Evolutionary conservation across 2,113 vertebrate genomes (phyloP).

Genomic region (Myrmecophaga tridactyla): DNA sequence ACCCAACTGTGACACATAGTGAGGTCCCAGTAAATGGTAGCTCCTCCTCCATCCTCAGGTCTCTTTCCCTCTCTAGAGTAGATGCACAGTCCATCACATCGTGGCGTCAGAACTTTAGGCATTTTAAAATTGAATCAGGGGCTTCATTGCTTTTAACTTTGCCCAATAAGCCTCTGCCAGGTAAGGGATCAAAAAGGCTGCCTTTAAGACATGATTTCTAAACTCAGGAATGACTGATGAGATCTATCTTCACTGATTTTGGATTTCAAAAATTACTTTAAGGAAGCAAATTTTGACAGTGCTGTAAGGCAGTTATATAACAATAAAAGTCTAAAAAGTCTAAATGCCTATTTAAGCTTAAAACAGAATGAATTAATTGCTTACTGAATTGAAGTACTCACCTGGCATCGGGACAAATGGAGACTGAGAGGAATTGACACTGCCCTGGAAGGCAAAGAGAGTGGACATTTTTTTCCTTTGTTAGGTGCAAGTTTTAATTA

Average conservation of each 20-base stretch:
- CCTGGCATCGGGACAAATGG: conserved; percentile 89
- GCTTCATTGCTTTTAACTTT: neutral
- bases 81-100: neutral
- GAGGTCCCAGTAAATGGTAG: no score
- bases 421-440: conserved; percentile 75
- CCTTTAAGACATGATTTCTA: neutral
- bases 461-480: neutral
- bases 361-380: neutral
- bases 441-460: conserved; percentile 84
- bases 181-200: neutral
- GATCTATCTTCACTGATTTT: neutral
- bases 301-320: neutral
- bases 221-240: neutral
- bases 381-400: conserved; percentile 77
- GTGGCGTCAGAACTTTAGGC: neutral
- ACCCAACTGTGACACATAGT: neutral
- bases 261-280: neutral
- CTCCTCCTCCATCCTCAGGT: neutral
- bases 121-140: neutral
- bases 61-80: neutral
- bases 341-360: neutral
- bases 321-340: neutral
- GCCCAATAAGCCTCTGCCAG: neutral
- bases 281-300: neutral
- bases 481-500: neutral